Evolutionary conservation across 2,797 vertebrate genomes (phyloP).

Genomic region (Ceryle rudis): DNA sequence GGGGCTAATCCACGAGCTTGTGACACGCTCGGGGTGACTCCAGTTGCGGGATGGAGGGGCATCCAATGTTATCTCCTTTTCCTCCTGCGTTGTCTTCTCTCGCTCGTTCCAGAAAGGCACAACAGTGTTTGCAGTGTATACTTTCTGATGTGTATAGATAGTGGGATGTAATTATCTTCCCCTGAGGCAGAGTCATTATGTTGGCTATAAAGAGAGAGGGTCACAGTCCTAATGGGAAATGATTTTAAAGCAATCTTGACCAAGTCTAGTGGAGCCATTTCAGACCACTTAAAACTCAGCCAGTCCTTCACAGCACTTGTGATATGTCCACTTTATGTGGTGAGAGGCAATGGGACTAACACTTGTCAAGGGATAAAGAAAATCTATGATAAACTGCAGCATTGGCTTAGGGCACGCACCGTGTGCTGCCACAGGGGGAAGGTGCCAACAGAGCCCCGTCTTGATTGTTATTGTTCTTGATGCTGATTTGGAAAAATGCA

Average conservation of each 20-base stretch:
- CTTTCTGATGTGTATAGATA: conserved; percentile 34
- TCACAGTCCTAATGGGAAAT: conserved; percentile 56
- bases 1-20: not conserved
- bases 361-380: conserved; percentile 21
- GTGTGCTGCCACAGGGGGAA: not conserved
- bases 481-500: not conserved
- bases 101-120: not conserved
- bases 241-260: conserved; percentile 63
- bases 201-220: conserved; percentile 29
- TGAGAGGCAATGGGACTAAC: conserved; percentile 9
- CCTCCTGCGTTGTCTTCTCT: not conserved
- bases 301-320: conserved; percentile 31
- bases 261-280: conserved; percentile 60
- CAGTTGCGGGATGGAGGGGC: not conserved
- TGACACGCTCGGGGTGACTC: not conserved
- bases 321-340: conserved; percentile 12
- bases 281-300: conserved; percentile 58
- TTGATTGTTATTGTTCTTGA: not conserved
- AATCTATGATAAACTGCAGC: not conserved
- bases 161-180: conserved; percentile 53
- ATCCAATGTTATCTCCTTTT: not conserved
- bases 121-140: not conserved
- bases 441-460: fast-evolving
- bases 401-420: not conserved
- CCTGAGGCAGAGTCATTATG: conserved; percentile 22